Conservation (phyloP, 2,113 vertebrate species). For the Balaeniceps rex region DNA sequence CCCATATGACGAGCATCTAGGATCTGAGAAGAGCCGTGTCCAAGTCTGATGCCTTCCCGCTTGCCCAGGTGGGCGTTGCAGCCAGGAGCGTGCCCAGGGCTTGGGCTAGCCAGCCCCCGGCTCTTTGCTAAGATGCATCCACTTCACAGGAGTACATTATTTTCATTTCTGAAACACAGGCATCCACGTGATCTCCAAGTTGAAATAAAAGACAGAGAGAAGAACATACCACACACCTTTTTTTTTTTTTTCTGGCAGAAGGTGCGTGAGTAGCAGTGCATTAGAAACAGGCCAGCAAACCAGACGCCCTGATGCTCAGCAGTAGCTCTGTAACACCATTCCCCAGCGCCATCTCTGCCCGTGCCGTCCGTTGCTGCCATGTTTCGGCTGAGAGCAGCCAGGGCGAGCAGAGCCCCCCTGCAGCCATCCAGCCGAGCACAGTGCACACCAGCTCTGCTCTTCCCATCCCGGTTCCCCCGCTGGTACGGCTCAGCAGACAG, state of each 20-base stretch:
- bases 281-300: not conserved
- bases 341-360: not conserved
- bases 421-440: not conserved
- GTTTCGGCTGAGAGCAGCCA: not conserved
- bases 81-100: not conserved
- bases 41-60: not conserved
- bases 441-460: not conserved
- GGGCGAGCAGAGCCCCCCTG: rapidly evolving
- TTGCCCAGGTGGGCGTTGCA: rapidly evolving
- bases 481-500: not conserved
- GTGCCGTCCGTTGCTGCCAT: rapidly evolving
- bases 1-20: rapidly evolving
- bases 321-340: not conserved
- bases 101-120: not conserved
- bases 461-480: not conserved
- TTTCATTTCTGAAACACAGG: not conserved
- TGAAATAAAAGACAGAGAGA: not conserved
- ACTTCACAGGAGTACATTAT: not conserved
- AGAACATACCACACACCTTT: rapidly evolving
- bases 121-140: rapidly evolving
- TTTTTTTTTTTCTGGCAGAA: not conserved
- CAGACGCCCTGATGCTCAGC: not conserved
- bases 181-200: not conserved
- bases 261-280: not conserved
- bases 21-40: not conserved